Base-by-base conservation (phyloP, 2,797 vertebrate genomes). In the Mionectes olivaceus region DNA sequence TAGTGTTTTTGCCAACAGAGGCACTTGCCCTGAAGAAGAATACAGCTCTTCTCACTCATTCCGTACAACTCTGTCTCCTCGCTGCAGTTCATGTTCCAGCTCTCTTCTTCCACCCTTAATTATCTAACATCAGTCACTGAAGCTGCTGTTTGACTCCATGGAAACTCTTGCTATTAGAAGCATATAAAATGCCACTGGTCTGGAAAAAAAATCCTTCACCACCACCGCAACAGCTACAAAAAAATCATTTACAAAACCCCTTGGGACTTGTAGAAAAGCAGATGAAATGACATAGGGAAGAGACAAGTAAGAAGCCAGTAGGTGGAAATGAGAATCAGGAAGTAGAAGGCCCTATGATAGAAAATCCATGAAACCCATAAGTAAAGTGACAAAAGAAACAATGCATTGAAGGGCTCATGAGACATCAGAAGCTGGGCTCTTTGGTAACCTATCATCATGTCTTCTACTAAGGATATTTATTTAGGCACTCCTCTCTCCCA, bases 311-410 rank as follows among this genome's bases (percentile, higher is more conserved):
- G 55, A 79, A 63, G 32, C 10, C 35, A 68, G 37, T 53, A 27
- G 22, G 24, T 80, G 16, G 68, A 81, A 91, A 68, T 49, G 10
- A 53, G 56, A 89, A 89, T 33, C 7, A 71, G 17, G 50, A 94
- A 32, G 27, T 16, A 82, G 37, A 90, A 63, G 32, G 19, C n/a
- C 53, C 85, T 65, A 65, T 61, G 37, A 91, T 32, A 59, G 46
- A 76, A 90, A 89, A 70, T 47, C 0, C 2, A 41, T 33, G 7
- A 81, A 86, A 61, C 16, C 3, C 7, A 18, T 69, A 67, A 64
- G 24, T 68, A 69, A 92, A 77, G 24, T 46, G 52, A 70, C n/a
- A 80, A 67, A 87, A 71, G 52, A 74, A 82, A 76, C 23, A 87
- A 63, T 43, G 37, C 27, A 23, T 1, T 50, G 43, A 69, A 73